A percentile compares a stretch with the other conserved stretches of the same genome.
Evolutionary conservation across 2,797 vertebrate genomes (phyloP).

Genomic region (Cryptoprocta ferox): DNA sequence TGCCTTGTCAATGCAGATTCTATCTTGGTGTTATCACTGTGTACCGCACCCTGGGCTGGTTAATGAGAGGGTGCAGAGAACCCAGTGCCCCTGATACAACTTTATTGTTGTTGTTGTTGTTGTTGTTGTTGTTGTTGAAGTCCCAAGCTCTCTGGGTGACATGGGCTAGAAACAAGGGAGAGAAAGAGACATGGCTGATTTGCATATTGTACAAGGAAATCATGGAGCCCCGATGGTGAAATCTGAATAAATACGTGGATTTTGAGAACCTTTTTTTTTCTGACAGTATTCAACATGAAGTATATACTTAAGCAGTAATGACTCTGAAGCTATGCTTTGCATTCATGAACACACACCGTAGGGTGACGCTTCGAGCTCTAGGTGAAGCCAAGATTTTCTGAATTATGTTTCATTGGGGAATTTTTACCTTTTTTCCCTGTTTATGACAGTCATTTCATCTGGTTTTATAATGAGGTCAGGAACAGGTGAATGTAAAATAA

Average conservation of each 20-base stretch:
- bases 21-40: constrained; percentile 46
- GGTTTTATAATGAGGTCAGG: constrained; percentile 89
- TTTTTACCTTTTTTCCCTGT: constrained; percentile 88
- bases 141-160: constrained; percentile 54
- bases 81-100: constrained; percentile 40
- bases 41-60: constrained; percentile 3
- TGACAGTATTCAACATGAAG: constrained; percentile 83
- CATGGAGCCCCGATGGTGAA: constrained; percentile 81
- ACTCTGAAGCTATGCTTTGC: constrained; percentile 84
- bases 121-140: constrained; percentile 22
- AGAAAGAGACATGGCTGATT: constrained; percentile 77
- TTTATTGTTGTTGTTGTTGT: constrained; percentile 47
- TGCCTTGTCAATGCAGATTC: neutral
- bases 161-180: constrained; percentile 79
- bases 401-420: constrained; percentile 89
- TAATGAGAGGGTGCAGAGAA: neutral
- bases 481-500: constrained; percentile 90
- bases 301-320: constrained; percentile 86
- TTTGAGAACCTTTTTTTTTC: constrained; percentile 76
- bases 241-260: constrained; percentile 85
- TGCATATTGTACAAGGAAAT: constrained; percentile 86
- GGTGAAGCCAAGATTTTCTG: constrained; percentile 88
- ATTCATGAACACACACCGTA: constrained; percentile 85
- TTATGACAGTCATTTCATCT: constrained; percentile 90
- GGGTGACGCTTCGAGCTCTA: constrained; percentile 86